Conservation (phyloP, 2,113 vertebrate species). For the Scomber scombrus region DNA sequence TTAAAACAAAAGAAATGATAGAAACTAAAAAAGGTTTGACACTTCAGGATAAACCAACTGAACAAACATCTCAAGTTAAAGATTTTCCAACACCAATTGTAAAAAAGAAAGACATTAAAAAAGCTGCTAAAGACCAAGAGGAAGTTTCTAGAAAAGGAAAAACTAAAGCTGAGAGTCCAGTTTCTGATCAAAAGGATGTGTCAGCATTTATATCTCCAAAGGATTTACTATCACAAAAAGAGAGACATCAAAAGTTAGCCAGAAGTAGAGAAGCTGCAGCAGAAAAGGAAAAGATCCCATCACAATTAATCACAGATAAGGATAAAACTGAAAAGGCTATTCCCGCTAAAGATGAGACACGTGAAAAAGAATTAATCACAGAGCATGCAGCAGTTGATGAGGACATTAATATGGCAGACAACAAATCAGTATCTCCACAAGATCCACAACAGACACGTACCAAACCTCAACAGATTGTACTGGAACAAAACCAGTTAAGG, state of each 20-base stretch:
- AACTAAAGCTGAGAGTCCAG: background rate
- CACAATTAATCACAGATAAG: no score
- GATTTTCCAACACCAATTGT: background rate
- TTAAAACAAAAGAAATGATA: background rate
- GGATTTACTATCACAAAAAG: no score
- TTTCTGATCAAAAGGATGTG: background rate
- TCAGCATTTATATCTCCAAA: no score
- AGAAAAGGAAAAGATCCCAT: background rate
- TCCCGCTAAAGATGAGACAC: no score
- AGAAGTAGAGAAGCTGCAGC: no score
- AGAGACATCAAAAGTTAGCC: no score
- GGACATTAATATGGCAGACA: background rate
- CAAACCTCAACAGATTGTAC: background rate
- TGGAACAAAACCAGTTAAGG: background rate
- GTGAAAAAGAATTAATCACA: background rate
- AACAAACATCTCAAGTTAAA: background rate
- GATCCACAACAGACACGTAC: background rate
- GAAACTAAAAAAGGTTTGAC: no score
- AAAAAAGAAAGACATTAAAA: slow-evolving; percentile 6
- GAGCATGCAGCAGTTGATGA: background rate
- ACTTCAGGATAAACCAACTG: background rate
- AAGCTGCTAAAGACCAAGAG: slow-evolving; percentile 2
- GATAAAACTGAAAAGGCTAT: background rate
- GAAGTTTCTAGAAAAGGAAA: background rate
- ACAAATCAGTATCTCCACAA: background rate